Percentiles rank a stretch among this genome's conserved stretches.
These are phyloP conservation scores for Polylopha cassiicola DNA, from an alignment of 2,888 invertebrate species.

Conservation along the genomic window DNA sequence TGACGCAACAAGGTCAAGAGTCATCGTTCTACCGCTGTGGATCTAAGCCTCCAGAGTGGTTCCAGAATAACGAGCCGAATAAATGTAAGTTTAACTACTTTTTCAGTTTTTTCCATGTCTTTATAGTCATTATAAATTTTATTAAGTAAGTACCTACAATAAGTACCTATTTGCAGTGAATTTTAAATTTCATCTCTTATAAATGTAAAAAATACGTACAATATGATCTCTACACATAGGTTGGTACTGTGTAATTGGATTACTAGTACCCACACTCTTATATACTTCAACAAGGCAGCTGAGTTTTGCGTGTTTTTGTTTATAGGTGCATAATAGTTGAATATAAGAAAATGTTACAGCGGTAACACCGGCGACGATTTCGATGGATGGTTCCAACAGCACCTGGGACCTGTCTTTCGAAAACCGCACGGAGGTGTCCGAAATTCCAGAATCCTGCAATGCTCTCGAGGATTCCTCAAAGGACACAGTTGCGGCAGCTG, in stretches of 20 bases:
- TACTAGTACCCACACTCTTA: too few species aligned
- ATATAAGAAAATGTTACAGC: slow-evolving; percentile 62
- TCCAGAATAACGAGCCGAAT: slow-evolving; percentile 2
- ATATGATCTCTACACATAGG: too few species aligned
- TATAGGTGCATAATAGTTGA: slow-evolving; percentile 68
- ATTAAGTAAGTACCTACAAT: too few species aligned
- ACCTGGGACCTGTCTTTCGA: slow-evolving; percentile 52
- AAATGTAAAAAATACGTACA: too few species aligned
- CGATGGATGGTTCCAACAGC: slow-evolving; percentile 38
- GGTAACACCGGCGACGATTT: slow-evolving; percentile 45
- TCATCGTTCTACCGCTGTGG: slow-evolving; percentile 54
- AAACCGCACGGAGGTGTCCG: slow-evolving; percentile 47
- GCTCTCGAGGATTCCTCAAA: slow-evolving; percentile 43
- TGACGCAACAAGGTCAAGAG: slow-evolving; percentile 55
- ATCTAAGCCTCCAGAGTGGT: slow-evolving; percentile 42
- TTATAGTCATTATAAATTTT: too few species aligned
- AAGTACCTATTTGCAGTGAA: too few species aligned
- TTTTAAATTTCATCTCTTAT: too few species aligned
- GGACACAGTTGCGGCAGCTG: slow-evolving; percentile 45
- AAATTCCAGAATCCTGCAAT: slow-evolving; percentile 36
- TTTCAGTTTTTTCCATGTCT: too few species aligned
- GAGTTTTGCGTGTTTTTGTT: slow-evolving; percentile 8
- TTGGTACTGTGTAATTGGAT: too few species aligned
- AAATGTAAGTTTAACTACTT: slow-evolving; percentile 7
- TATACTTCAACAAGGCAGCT: too few species aligned